Conservation (phyloP, 2,113 vertebrate species). For the Platycercus adscitus region DNA sequence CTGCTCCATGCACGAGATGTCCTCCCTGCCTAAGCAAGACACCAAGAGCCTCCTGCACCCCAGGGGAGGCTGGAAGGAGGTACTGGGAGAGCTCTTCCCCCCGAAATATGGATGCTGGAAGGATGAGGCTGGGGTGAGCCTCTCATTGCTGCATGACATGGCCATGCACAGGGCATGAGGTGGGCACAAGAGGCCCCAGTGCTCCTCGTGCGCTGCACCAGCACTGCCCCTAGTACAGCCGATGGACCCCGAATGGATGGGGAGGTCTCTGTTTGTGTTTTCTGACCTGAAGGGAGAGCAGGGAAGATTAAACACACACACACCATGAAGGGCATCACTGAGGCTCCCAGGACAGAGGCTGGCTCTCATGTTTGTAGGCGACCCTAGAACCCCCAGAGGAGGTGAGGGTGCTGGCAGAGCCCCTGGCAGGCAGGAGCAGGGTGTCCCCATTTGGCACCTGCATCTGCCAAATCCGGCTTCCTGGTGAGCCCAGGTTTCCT, state of each 20-base stretch:
- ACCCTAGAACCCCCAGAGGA: neutral
- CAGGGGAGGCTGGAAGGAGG: neutral
- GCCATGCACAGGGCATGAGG: accelerated
- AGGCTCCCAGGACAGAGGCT: neutral
- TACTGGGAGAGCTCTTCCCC: neutral
- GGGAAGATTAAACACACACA: accelerated
- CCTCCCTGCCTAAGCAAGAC: neutral
- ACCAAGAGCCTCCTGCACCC: neutral
- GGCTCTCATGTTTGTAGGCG: neutral
- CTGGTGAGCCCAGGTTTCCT: neutral
- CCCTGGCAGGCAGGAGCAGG: neutral
- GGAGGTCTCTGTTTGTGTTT: neutral
- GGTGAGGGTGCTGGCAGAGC: neutral
- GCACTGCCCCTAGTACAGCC: neutral
- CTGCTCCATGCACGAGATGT: neutral
- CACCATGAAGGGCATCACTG: neutral
- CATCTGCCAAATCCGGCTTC: neutral
- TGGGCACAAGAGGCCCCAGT: neutral
- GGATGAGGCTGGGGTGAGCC: neutral
- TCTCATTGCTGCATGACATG: accelerated
- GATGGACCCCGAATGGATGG: accelerated
- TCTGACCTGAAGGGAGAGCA: neutral
- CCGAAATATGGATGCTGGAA: neutral
- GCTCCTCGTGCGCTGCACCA: neutral
- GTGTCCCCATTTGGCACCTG: neutral